Evolutionary conservation across 2,888 invertebrate species (phyloP), one percentile per base, ranked within the genome.

Genomic region (Epistrophella euchroma): DNA sequence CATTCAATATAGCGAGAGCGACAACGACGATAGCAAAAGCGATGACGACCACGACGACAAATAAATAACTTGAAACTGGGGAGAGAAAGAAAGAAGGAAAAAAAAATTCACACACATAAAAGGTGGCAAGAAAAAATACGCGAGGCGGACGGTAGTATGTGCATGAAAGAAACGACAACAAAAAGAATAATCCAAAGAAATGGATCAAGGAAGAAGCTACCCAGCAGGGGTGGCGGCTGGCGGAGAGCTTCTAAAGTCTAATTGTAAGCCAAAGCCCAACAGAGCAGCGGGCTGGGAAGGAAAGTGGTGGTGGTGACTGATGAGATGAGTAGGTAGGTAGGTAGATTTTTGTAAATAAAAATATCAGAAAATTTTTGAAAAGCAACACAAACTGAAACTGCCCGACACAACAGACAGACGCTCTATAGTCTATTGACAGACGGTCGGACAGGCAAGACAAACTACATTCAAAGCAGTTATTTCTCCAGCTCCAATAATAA

Each of bases 101-200:
- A 81, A 64, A 66, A 78, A 79, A 79, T 88, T 85, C 87, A 87
- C 80, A 88, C 87, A 88, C 88, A 88, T 83, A 88, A 88, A 84
- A 71, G 75, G 76, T 56, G 68, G 85, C 80, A 82, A 88, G 79
- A 83, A 89, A 88, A 73, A 75, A 71, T 73, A 60, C 76, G 85
- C 81, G 88, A 78, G 74, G 78, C 84, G 78, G 74, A 85, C 74
- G 75, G 76, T 81, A 78, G 84, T 85, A 74, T 86, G 71, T 77
- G 79, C 75, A 55, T 52, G 47, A 84, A 83, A 84, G 71, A 75
- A 73, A 77, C 52, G 40, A 79, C 58, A 72, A 80, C 72, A 85
- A 68, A 52, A 85, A 68, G 28, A 70, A 60, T 62, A 78, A 81
- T 81, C 71, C 80, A 83, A 88, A 82, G 82, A 86, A 85, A 85